Percentiles rank a stretch among this genome's conserved stretches.
Conservation (phyloP, 2,797 vertebrate genomes). For the Coracias cyanogaster region DNA sequence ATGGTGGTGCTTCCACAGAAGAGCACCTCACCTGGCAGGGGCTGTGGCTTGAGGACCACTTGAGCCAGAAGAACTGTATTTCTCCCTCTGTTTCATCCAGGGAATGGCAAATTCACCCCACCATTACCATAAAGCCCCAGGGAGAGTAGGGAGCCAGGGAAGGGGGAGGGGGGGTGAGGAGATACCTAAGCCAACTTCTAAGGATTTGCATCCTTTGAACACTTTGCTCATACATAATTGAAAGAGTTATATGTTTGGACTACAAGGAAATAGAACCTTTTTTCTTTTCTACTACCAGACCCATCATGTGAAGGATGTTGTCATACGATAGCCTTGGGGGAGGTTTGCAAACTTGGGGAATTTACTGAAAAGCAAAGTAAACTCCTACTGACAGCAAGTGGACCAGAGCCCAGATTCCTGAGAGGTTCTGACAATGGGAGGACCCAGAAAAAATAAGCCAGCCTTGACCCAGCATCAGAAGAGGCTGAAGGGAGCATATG, state of each 20-base stretch:
- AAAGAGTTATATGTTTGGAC: background rate
- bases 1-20: background rate
- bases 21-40: background rate
- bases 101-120: background rate
- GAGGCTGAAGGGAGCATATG: background rate
- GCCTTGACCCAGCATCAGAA: background rate
- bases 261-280: background rate
- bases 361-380: conserved; percentile 23
- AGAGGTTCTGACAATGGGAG: conserved; percentile 6
- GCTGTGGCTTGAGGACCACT: background rate
- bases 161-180: background rate
- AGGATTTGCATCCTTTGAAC: background rate
- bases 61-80: background rate
- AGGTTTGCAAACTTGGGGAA: conserved; percentile 2
- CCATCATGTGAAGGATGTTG: background rate
- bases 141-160: background rate
- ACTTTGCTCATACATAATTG: background rate
- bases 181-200: background rate
- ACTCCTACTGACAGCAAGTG: conserved; percentile 31
- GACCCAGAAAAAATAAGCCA: conserved; percentile 52
- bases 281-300: background rate
- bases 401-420: background rate
- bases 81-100: background rate
- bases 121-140: background rate
- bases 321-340: background rate